These are phyloP conservation scores for Emydoidea blandingii DNA, from an alignment of 2,797 vertebrate genomes.

Conservation along the genomic window DNA sequence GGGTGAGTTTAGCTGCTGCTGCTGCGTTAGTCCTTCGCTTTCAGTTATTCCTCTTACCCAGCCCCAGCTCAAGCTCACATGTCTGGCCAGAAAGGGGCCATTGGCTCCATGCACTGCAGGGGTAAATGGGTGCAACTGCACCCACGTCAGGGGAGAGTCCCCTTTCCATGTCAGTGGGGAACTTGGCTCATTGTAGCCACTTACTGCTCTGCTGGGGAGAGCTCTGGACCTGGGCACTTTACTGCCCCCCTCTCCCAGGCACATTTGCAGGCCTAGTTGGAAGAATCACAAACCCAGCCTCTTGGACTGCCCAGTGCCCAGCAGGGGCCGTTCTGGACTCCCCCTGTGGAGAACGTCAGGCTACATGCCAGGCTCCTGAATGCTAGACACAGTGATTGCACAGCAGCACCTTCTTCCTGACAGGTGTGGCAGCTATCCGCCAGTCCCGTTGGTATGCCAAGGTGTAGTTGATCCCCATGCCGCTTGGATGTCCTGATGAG, in stretches of 20 bases:
- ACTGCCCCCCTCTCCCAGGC: too few relatives aligned
- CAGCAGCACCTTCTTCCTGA: neutral
- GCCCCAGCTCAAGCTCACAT: neutral
- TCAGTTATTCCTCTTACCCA: neutral
- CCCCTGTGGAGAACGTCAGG: neutral
- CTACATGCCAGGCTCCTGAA: neutral
- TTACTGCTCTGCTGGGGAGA: neutral
- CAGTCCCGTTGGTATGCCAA: neutral
- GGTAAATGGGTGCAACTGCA: neutral
- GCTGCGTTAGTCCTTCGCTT: neutral
- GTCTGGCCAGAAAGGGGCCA: neutral
- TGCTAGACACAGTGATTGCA: neutral
- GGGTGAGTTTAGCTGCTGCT: neutral
- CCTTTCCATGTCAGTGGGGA: neutral
- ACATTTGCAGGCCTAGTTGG: neutral
- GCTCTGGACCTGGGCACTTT: neutral
- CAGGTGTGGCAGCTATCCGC: neutral
- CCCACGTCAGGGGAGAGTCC: neutral
- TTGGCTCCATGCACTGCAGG: neutral
- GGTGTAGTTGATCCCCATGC: neutral
- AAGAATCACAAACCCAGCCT: neutral
- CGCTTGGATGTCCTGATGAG: neutral
- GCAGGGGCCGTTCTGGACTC: neutral
- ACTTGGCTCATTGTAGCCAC: neutral
- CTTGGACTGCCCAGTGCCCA: neutral